A percentile compares a stretch with the other conserved stretches of the same genome.
Evolutionary conservation across 2,113 vertebrate genomes (phyloP).

Genomic region (Hydrolagus affinis): DNA sequence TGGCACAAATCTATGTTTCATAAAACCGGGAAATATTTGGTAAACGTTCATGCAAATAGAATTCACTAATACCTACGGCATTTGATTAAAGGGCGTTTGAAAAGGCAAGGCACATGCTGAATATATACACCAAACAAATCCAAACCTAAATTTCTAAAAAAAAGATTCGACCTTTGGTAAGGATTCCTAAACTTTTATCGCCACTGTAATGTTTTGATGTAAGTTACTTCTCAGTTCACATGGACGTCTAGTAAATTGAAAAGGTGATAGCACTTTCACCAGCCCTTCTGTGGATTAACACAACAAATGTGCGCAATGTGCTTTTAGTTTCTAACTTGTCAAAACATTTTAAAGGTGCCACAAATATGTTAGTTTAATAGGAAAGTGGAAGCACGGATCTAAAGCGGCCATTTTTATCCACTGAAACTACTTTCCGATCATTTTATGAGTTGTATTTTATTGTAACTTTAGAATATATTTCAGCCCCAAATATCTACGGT

Average conservation of each 20-base stretch:
- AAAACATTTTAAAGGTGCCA: neutral
- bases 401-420: constrained; percentile 26
- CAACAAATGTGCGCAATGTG: neutral
- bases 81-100: neutral
- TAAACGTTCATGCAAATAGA: neutral
- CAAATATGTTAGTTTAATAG: neutral
- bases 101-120: neutral
- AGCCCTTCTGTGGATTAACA: neutral
- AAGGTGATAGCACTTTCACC: neutral
- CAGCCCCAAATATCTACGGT: neutral
- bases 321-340: neutral
- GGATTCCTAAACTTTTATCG: neutral
- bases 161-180: too few species aligned
- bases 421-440: neutral
- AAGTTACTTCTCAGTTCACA: neutral
- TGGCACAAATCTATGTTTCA: neutral
- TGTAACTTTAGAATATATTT: neutral
- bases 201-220: neutral
- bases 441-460: neutral
- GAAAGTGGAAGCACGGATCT: neutral
- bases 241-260: neutral
- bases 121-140: neutral
- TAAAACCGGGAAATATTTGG: neutral
- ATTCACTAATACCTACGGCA: neutral
- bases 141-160: neutral